Evolutionary conservation across 2,888 invertebrate species (phyloP), one percentile per base, ranked within the genome.

Genomic region (Urechis unicinctus): DNA sequence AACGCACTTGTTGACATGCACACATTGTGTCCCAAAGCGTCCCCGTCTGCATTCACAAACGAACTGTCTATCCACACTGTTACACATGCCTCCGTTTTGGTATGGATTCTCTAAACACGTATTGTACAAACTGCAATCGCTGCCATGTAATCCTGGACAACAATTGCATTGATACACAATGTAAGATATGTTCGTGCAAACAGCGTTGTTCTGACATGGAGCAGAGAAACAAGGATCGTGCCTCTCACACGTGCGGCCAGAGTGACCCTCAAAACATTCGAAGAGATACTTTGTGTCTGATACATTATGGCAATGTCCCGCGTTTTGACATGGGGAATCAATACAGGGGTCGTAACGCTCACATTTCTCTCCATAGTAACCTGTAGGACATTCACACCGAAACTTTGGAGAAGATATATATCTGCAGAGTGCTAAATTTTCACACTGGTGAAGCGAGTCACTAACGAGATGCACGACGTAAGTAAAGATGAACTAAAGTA

Each of bases 151-250:
- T 21, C 62, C 62, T 13, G 53, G 51, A 21, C 48, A 59, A 53
- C 65, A 66, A 2, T 52, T 50, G 31, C 63, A 63, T 5, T 50
- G 53, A 50, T 56, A 63, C 25, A 56, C 59, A 2, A 46, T 58
- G 46, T 70, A 62, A 9, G 62, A 63, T 2, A 54, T 53, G 24
- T 66, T 66, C 4, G 56, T 43, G 55, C 78, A 78, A 3, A 60
- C 61, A 13, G 67, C 71, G 17, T 66, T 67, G 55, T 71, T 68
- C 25, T 59, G 48, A 54, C 78, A 78, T 0, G 74, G 74, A 3
- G 61, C 56, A 1, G 60, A 56, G 13, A 57, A 50, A 45, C 73
- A 72, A 2, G 61, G 64, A 50, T 74, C 62, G 25, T 52, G 54
- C 3, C 54, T 50, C 24, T 66, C 52, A 55, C 74, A 74, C 44